Evolutionary conservation across 2,797 vertebrate species (phyloP).

Genomic region (Prionace glauca): DNA sequence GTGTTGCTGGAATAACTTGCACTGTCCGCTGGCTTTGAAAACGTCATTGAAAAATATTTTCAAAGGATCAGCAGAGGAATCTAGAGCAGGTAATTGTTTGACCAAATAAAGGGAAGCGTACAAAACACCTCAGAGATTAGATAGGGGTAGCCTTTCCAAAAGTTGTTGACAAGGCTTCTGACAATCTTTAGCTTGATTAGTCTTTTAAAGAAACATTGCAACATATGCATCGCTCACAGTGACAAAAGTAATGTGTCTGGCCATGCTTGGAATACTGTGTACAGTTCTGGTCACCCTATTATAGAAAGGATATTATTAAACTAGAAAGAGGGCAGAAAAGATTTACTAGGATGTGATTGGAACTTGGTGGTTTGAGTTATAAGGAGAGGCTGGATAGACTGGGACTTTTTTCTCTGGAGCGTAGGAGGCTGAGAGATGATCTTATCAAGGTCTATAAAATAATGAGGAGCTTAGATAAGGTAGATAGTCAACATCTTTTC

Average conservation of each 20-base stretch:
- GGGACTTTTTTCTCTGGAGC: no score
- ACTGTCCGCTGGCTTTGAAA: not conserved
- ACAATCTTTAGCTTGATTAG: not conserved
- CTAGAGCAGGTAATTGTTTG: not conserved
- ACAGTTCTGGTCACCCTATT: no score
- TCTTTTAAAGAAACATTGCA: not conserved
- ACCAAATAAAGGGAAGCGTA: not conserved
- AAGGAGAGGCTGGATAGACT: no score
- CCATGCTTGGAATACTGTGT: no score
- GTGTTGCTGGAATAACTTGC: not conserved
- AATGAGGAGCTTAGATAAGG: no score
- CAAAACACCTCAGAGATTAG: not conserved
- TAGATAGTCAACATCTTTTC: no score
- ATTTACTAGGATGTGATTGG: no score
- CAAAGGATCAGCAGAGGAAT: not conserved
- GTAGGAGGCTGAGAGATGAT: no score
- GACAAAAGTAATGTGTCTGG: not conserved
- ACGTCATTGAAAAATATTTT: not conserved
- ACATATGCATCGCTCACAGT: not conserved
- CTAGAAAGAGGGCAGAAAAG: no score
- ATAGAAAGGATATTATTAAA: no score
- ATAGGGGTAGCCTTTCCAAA: not conserved
- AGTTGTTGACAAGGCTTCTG: not conserved
- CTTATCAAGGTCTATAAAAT: no score
- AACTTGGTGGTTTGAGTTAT: no score